Conservation (phyloP, 2,797 vertebrate species). For the Phoeniculus purpureus region DNA sequence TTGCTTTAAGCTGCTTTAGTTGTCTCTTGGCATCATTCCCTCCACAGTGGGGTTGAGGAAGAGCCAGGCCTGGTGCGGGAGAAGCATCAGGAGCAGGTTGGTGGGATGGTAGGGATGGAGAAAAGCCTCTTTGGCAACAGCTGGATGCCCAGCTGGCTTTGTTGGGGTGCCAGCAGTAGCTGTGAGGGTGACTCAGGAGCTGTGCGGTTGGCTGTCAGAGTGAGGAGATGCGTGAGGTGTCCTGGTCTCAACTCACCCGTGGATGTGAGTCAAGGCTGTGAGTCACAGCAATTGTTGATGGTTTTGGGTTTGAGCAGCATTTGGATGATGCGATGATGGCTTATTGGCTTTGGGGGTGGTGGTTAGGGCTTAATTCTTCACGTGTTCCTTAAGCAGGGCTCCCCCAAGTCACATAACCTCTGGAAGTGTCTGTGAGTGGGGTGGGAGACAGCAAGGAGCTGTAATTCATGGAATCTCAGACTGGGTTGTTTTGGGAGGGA, state of each 20-base stretch:
- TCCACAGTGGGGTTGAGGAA: rapidly evolving
- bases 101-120: not conserved
- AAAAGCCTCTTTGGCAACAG: not conserved
- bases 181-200: not conserved
- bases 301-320: not conserved
- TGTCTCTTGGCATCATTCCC: rapidly evolving
- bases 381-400: rapidly evolving
- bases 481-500: too few relatives aligned
- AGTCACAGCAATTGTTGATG: not conserved
- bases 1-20: rapidly evolving
- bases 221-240: not conserved
- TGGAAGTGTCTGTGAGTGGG: not conserved
- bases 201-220: not conserved
- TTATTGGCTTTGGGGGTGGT: not conserved
- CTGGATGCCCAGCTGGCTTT: not conserved
- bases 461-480: not conserved
- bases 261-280: not conserved
- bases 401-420: rapidly evolving
- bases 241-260: not conserved
- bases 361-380: not conserved
- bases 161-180: not conserved
- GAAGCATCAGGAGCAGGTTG: not conserved
- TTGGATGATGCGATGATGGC: rapidly evolving
- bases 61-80: rapidly evolving
- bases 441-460: not conserved